Evolutionary conservation across 1,140 invertebrate genomes (phyloP), one percentile per base, ranked within the genome.

Genomic region (Psix sp.): DNA sequence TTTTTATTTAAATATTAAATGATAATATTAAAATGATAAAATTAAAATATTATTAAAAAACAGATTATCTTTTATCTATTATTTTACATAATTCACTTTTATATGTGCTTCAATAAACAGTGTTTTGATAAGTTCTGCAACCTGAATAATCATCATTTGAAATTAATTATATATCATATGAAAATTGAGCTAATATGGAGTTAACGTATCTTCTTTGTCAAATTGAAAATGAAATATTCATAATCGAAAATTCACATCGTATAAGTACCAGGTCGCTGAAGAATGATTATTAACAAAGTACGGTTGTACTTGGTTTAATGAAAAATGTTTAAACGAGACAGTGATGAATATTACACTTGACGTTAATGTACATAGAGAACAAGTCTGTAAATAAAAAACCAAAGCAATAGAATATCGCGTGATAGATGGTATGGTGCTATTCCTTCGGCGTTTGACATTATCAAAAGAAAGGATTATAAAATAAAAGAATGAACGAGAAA

Each of bases 241-340:
- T 66, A 49, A 65, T 54, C 46, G 33, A 11, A 15, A 48, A 40
- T 40, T 18, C 20, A 33, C n/a, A 52, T 1, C 35, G 5, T 18
- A 18, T 45, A 20, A 52, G n/a, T 29, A 16, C 13, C 24, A 40
- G 51, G 31, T 18, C 10, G 0, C n/a, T 17, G 14, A 51, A 38
- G 20, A 68, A 68, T 67, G 38, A 59, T 68, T 59, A 68, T 52
- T 43, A 59, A 59, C 43, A 45, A 29, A 54, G 18, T 48, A 56
- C 10, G 51, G 43, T 29, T 42, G 54, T 52, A 51, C n/a, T 26
- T 14, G 51, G 43, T 35, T 20, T 42, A 9, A 39, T 54, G 45
- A 59, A 67, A 67, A 57, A 67, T 67, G 52, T 57, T 59, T 67
- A 68, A 68, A 68, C 63, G 45, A 59, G 63, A 68, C 63, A 68